Evolutionary conservation across 1,140 invertebrate genomes (phyloP).

Genomic region (Bombus vancouverensis): DNA sequence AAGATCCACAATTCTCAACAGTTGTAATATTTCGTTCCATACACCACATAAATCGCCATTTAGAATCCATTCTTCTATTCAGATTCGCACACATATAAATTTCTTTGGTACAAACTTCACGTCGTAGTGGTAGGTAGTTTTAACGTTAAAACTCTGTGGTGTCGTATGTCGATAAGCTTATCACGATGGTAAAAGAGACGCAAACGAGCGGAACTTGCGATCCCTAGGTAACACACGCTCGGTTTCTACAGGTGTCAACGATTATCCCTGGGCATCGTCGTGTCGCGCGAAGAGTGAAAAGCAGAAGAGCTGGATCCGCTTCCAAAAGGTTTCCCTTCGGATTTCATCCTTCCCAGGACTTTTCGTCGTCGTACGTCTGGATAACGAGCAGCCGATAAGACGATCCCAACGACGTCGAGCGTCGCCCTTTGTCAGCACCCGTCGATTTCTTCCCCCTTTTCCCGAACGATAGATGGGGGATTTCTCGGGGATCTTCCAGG

Average conservation of each 20-base stretch:
- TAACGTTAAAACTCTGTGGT: neutral
- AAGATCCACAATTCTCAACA: too few species aligned
- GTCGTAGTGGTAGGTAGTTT: neutral
- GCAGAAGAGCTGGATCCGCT: neutral
- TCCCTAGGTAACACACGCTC: neutral
- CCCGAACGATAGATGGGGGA: slow-evolving; percentile 2
- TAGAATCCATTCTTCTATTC: too few species aligned
- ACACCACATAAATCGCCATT: too few species aligned
- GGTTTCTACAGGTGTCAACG: slow-evolving; percentile 35
- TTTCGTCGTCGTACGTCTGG: slow-evolving; percentile 25
- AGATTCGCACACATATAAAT: too few species aligned
- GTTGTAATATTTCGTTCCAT: too few species aligned
- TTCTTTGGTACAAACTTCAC: neutral
- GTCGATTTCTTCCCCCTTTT: slow-evolving; percentile 16
- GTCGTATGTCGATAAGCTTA: neutral
- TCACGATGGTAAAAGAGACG: neutral
- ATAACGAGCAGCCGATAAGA: slow-evolving; percentile 52
- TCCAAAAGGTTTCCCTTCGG: neutral
- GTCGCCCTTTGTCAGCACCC: slow-evolving; percentile 31
- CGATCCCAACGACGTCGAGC: slow-evolving; percentile 20
- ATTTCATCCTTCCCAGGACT: slow-evolving; percentile 15
- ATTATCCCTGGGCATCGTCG: slow-evolving; percentile 21
- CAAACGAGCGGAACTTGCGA: slow-evolving; percentile 8
- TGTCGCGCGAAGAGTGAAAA: neutral
- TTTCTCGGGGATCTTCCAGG: slow-evolving; percentile 44